These are phyloP conservation scores for Microcebus tavaratra DNA, from an alignment of 2,113 vertebrate genomes.

Conservation along the genomic window DNA sequence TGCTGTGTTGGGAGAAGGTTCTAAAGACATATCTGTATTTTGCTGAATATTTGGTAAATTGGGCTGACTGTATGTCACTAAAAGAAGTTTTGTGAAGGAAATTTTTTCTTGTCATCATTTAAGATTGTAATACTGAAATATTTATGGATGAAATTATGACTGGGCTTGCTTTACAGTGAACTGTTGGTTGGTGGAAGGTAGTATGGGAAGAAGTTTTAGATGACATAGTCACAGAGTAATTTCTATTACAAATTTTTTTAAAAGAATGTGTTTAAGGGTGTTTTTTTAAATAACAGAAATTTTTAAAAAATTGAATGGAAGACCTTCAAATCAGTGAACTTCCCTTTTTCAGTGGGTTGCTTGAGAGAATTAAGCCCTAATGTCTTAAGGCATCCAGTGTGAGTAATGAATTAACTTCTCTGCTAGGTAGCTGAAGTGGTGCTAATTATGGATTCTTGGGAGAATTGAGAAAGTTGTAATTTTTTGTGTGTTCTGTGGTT, in stretches of 20 bases:
- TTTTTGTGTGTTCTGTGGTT: not conserved
- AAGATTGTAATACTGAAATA: not conserved
- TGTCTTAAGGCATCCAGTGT: not conserved
- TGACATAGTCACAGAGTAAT: not conserved
- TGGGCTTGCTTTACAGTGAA: not conserved
- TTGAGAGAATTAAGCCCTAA: not conserved
- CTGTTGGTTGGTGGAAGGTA: not conserved
- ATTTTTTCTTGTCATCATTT: not conserved
- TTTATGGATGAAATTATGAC: not conserved
- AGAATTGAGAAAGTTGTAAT: not conserved
- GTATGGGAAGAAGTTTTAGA: not conserved
- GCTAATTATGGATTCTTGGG: not conserved
- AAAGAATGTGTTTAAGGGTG: not conserved
- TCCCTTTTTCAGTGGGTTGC: not conserved
- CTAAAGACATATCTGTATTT: not conserved
- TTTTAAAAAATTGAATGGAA: not conserved
- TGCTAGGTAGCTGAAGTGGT: not conserved
- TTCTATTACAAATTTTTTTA: no score
- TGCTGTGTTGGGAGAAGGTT: not conserved
- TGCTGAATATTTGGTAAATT: not conserved
- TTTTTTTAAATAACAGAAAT: not conserved
- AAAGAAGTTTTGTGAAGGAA: not conserved
- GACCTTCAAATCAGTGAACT: not conserved
- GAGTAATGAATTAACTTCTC: not conserved
- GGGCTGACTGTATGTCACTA: not conserved